A percentile compares a stretch with the other conserved stretches of the same genome.
These are phyloP conservation scores for Aphidius ervi DNA, from an alignment of 1,140 invertebrate genomes.

Conservation along the genomic window DNA sequence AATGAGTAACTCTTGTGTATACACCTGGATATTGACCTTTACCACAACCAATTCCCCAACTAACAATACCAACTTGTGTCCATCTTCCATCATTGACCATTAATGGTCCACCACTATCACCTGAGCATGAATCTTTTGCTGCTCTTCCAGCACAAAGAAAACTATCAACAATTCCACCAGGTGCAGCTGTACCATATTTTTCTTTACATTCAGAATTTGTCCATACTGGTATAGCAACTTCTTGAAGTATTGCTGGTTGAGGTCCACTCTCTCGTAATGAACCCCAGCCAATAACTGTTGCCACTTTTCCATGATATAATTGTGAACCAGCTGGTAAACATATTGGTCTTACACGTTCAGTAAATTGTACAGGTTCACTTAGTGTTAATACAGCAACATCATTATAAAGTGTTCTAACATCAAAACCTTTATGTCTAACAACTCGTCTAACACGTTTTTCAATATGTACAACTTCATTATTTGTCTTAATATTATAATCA, in stretches of 20 bases:
- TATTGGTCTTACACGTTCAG: slow-evolving; percentile 72
- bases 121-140: slow-evolving; percentile 82
- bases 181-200: slow-evolving; percentile 81
- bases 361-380: slow-evolving; percentile 71
- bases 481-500: slow-evolving; percentile 75
- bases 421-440: slow-evolving; percentile 78
- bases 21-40: slow-evolving; percentile 88
- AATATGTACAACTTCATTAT: slow-evolving; percentile 67
- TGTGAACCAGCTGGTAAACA: slow-evolving; percentile 68
- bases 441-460: slow-evolving; percentile 75
- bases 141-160: slow-evolving; percentile 82
- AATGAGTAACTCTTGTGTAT: slow-evolving; percentile 73
- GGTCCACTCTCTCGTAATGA: slow-evolving; percentile 76
- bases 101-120: slow-evolving; percentile 87
- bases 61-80: slow-evolving; percentile 85
- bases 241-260: slow-evolving; percentile 74
- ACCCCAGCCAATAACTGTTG: slow-evolving; percentile 82
- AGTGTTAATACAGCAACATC: slow-evolving; percentile 83
- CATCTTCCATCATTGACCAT: slow-evolving; percentile 76
- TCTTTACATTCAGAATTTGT: slow-evolving; percentile 70
- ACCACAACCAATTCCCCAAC: slow-evolving; percentile 91
- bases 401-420: slow-evolving; percentile 80
- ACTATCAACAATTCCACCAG: slow-evolving; percentile 80
- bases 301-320: slow-evolving; percentile 64
- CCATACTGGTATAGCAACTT: slow-evolving; percentile 82